These are phyloP conservation scores for Taenioides sp. DNA, from an alignment of 2,797 vertebrate species.

Conservation along the genomic window DNA sequence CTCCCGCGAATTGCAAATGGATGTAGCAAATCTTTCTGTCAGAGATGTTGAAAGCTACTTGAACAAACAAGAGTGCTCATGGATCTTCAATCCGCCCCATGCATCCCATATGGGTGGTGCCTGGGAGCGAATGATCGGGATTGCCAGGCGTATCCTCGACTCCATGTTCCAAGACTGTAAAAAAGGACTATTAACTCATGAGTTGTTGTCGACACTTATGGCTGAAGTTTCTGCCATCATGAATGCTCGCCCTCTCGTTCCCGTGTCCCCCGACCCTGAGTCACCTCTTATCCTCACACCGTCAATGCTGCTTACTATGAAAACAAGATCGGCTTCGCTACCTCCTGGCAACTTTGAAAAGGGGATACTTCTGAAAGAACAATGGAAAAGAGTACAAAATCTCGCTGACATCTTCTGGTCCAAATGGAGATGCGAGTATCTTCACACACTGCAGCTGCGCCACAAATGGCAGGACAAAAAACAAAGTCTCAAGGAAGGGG, in stretches of 20 bases:
- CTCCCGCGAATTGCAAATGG: too few relatives aligned
- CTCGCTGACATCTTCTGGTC: neutral
- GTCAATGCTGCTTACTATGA: neutral
- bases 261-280: neutral
- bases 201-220: neutral
- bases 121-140: too few relatives aligned
- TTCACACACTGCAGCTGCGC: neutral
- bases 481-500: constrained; percentile 8
- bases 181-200: neutral
- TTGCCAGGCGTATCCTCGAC: too few relatives aligned
- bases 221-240: constrained; percentile 1
- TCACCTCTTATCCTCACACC: neutral
- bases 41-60: too few relatives aligned
- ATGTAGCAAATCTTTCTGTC: too few relatives aligned
- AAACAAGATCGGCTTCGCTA: neutral
- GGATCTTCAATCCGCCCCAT: too few relatives aligned
- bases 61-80: too few relatives aligned
- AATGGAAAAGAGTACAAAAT: neutral
- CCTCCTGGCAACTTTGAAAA: constrained; percentile 4
- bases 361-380: neutral
- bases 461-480: constrained; percentile 2
- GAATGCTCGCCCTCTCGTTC: neutral
- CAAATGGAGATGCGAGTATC: neutral
- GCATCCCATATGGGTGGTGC: too few relatives aligned
- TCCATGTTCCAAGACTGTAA: too few relatives aligned